These are phyloP conservation scores for Emydura subglobosa DNA, from an alignment of 2,113 vertebrate genomes.

Conservation along the genomic window DNA sequence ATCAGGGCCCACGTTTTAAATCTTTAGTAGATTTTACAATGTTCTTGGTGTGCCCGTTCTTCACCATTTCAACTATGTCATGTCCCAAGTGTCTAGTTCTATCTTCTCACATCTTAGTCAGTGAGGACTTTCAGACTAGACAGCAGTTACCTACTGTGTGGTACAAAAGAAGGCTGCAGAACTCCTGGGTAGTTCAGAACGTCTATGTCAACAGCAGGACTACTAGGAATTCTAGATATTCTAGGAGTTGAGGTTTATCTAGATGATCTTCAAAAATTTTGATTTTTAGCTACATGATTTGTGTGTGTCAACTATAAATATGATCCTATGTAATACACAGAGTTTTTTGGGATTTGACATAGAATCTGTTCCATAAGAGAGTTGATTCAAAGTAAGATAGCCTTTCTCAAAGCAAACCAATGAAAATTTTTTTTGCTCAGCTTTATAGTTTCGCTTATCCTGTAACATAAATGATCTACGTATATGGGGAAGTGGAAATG, in stretches of 20 bases:
- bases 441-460: not conserved
- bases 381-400: not conserved
- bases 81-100: too few species aligned
- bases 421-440: not conserved
- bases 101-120: too few species aligned
- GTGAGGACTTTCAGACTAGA: not conserved
- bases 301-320: not conserved
- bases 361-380: not conserved
- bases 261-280: not conserved
- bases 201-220: not conserved
- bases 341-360: not conserved
- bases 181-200: not conserved
- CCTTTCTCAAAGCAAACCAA: not conserved
- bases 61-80: not conserved
- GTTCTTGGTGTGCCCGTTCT: not conserved
- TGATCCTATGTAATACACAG: accelerated
- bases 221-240: not conserved
- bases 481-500: not conserved
- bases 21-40: not conserved
- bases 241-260: not conserved
- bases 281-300: not conserved
- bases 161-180: not conserved
- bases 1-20: not conserved
- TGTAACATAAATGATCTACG: not conserved
- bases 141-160: not conserved